phyloP scores from a whole-genome alignment of 2,888 invertebrate species.

The Drosophila fungiperda region DNA sequence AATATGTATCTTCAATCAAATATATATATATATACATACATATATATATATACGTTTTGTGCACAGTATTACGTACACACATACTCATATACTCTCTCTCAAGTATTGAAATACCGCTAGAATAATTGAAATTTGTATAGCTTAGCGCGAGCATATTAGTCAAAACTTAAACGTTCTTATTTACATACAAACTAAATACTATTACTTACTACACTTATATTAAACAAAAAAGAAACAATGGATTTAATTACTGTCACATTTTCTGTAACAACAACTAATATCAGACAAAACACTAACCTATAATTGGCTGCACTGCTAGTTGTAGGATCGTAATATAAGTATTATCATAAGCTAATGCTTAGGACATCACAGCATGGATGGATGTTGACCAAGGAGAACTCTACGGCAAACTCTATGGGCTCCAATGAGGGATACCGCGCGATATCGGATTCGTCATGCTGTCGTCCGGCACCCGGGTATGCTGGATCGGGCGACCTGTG shows the following conservation, averaged over 20 bases:
- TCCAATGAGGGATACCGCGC: not conserved
- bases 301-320: conserved; percentile 16
- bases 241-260: conserved; percentile 11
- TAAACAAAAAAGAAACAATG: not conserved
- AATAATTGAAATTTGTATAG: conserved; percentile 27
- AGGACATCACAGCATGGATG: not conserved
- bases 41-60: conserved; percentile 48
- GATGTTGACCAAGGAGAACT: not conserved
- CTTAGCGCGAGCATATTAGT: conserved; percentile 70
- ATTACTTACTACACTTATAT: conserved; percentile 7
- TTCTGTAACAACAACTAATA: conserved; percentile 3
- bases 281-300: conserved; percentile 9
- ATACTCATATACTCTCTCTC: conserved; percentile 66
- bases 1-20: conserved; percentile 2
- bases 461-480: not conserved
- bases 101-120: conserved; percentile 51
- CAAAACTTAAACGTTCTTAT: conserved; percentile 16
- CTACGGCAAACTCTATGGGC: not conserved
- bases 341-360: conserved; percentile 18
- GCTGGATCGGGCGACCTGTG: not conserved
- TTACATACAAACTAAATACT: conserved; percentile 2
- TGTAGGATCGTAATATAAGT: conserved; percentile 17
- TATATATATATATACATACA: conserved; percentile 4
- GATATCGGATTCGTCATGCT: not conserved
- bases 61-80: conserved; percentile 51